These are phyloP conservation scores for Rhineura floridana DNA, from an alignment of 2,113 vertebrate species.

Conservation along the genomic window DNA sequence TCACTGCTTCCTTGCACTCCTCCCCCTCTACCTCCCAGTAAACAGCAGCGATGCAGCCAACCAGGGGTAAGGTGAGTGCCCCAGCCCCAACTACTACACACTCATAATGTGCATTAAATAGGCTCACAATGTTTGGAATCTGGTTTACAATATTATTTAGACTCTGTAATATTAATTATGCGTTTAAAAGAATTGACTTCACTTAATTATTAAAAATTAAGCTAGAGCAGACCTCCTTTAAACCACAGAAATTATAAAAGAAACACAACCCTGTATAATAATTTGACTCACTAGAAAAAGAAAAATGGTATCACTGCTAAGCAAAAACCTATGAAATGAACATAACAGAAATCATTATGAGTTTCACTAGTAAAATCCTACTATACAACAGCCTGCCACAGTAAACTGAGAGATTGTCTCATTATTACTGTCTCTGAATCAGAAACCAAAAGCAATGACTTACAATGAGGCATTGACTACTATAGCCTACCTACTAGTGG, in stretches of 20 bases:
- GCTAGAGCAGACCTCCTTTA: not conserved
- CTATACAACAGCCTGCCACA: accelerated
- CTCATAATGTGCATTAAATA: no score
- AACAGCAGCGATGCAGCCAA: no score
- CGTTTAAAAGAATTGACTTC: not conserved
- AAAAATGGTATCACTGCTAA: not conserved
- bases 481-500: slow-evolving; percentile 76
- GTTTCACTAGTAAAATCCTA: accelerated
- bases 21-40: no score
- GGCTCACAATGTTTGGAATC: no score
- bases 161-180: not conserved
- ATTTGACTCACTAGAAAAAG: not conserved
- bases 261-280: not conserved
- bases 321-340: not conserved
- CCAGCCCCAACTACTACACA: no score
- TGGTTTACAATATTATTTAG: not conserved
- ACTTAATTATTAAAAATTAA: not conserved
- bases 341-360: not conserved
- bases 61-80: no score
- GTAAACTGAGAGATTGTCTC: accelerated
- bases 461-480: slow-evolving; percentile 48
- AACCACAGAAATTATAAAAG: not conserved
- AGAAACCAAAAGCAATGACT: slow-evolving; percentile 42
- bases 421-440: not conserved
- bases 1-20: no score